A percentile compares a stretch with the other conserved stretches of the same genome.
phyloP scores from a whole-genome alignment of 2,113 vertebrate genomes.

The Abramis brama region DNA sequence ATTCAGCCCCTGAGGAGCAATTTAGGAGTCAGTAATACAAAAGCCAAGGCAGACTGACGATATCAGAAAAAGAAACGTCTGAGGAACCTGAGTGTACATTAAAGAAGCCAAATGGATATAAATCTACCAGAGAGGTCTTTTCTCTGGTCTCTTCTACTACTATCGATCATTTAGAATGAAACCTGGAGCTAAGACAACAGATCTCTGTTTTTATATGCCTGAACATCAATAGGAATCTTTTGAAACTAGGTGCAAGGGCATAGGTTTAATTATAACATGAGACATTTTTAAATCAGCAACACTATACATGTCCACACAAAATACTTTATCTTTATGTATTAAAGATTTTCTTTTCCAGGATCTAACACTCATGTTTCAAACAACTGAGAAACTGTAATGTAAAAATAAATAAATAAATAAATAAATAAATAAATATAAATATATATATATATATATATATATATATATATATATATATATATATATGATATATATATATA shows the following conservation, averaged over 20 bases:
- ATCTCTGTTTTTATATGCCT: not conserved
- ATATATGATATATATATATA: no score
- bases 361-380: not conserved
- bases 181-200: slow-evolving; percentile 14
- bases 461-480: no score
- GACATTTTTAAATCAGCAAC: not conserved
- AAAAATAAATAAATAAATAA: no score
- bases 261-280: not conserved
- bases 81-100: not conserved
- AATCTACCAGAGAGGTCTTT: not conserved
- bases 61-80: not conserved
- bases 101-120: slow-evolving; percentile 26
- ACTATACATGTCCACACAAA: not conserved
- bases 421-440: no score
- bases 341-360: not conserved
- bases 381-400: no score
- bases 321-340: not conserved
- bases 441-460: no score
- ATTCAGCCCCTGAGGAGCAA: not conserved
- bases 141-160: not conserved
- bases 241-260: not conserved
- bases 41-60: not conserved
- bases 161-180: not conserved
- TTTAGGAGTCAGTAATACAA: slow-evolving; percentile 12
- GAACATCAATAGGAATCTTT: not conserved